Conservation (phyloP, 30 jellyfish, hydroid and myxozoan species). For the Hydra vulgaris region DNA sequence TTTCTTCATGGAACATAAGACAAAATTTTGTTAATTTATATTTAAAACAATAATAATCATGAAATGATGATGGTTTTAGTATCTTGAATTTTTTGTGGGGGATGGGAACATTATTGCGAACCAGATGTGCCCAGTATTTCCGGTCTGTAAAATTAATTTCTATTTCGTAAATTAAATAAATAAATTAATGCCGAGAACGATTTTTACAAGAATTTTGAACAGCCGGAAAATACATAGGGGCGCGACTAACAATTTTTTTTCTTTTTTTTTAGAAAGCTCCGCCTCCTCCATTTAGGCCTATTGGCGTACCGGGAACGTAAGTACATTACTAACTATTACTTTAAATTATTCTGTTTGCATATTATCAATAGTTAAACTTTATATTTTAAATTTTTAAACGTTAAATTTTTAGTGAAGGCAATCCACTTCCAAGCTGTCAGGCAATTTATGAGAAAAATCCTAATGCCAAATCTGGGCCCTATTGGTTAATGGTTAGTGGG, state of each 20-base stretch:
- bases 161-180: not conserved
- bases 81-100: not conserved
- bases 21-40: too few species aligned
- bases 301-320: constrained; percentile 82
- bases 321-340: not conserved
- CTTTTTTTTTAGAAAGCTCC: constrained; percentile 66
- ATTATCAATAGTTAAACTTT: not conserved
- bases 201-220: constrained; percentile 6
- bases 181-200: constrained; percentile 26
- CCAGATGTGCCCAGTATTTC: constrained; percentile 82
- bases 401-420: constrained; percentile 48
- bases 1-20: not conserved
- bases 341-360: not conserved
- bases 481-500: constrained; percentile 95
- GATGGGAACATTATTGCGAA: constrained; percentile 8
- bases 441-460: constrained; percentile 88
- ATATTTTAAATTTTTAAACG: not conserved
- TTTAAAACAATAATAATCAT: too few species aligned
- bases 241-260: constrained; percentile 48
- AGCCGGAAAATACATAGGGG: constrained; percentile 92
- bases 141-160: constrained; percentile 45
- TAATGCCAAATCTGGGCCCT: constrained; percentile 86
- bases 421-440: constrained; percentile 90
- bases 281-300: constrained; percentile 56
- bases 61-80: too few species aligned